Base-by-base conservation (phyloP, 2,797 vertebrate genomes). In the Cryptoblepharus egeriae region DNA sequence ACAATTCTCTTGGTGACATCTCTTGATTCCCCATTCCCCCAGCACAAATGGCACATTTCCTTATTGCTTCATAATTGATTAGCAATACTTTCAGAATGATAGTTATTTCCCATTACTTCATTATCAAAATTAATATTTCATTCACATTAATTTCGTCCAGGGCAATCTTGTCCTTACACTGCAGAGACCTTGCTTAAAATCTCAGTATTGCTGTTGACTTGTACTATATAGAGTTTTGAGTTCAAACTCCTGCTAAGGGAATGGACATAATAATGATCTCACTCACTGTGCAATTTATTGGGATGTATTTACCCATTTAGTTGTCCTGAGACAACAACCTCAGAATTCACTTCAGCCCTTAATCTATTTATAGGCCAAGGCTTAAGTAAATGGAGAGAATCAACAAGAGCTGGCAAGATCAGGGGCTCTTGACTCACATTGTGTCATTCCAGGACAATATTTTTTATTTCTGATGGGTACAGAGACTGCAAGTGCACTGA, bases 61-160 rank as follows among this genome's bases (percentile, higher is more conserved):
- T 84, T 68, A 74, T 84, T 79, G 82, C 77, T 84, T 71, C 82
- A 79, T 84, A 84, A 79, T 84, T 69, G 70, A 84, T 84, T 84
- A 84, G 70, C 82, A 76, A 74, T 74, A 68, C 70, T 68, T 60
- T 61, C 42, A 57, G 65, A 67, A 79, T 73, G 63, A 58, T 79
- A 68, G 70, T 74, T 55, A 84, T 74, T 82, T 86, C 80, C 76
- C 45, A 86, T 63, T 78, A 69, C 57, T 79, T 79, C n/a, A 64
- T 78, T 74, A 79, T 64, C 0, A 1, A 26, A 42, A 58, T 24
- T 60, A 84, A 84, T 84, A 73, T 84, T 79, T 74, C 70, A 79
- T 84, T 69, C 37, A 60, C 39, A 65, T 49, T 73, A 58, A 74
- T 84, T 79, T 67, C 67, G 49, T 74, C 55, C 61, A 74, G 58